phyloP scores from a whole-genome alignment of 2,888 invertebrate genomes.

The Cenopis cana region DNA sequence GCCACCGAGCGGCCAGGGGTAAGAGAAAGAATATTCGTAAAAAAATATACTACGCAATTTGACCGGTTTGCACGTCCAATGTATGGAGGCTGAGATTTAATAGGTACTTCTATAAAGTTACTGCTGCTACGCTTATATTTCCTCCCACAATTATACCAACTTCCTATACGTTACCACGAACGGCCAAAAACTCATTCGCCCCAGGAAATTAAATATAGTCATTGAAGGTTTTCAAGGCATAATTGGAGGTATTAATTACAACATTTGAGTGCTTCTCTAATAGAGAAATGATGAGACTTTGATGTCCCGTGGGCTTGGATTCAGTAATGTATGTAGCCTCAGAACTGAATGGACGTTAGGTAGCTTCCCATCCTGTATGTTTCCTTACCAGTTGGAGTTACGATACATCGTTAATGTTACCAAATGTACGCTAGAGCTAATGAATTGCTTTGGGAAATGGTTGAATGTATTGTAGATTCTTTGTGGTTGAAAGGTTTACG shows the following conservation, averaged over 20 bases:
- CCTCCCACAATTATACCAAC: too few relatives aligned
- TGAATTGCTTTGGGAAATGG: slow-evolving; percentile 30
- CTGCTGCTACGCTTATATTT: too few relatives aligned
- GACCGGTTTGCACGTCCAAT: too few relatives aligned
- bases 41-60: too few relatives aligned
- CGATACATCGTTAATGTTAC: slow-evolving; percentile 19
- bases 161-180: neutral
- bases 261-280: slow-evolving; percentile 46
- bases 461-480: slow-evolving; percentile 5
- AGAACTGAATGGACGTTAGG: neutral
- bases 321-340: slow-evolving; percentile 27
- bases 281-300: slow-evolving; percentile 54
- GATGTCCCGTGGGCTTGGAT: slow-evolving; percentile 42
- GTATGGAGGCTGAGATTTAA: too few relatives aligned
- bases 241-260: slow-evolving; percentile 41
- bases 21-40: too few relatives aligned
- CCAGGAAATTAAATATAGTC: slow-evolving; percentile 13
- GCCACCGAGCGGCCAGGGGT: too few relatives aligned
- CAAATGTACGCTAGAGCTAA: slow-evolving; percentile 28
- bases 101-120: too few relatives aligned
- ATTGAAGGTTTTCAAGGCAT: slow-evolving; percentile 26
- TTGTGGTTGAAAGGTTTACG: neutral
- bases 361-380: neutral
- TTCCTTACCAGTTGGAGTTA: neutral
- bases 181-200: neutral